phyloP scores from a whole-genome alignment of 2,797 vertebrate genomes.

The Sciurus carolinensis region DNA sequence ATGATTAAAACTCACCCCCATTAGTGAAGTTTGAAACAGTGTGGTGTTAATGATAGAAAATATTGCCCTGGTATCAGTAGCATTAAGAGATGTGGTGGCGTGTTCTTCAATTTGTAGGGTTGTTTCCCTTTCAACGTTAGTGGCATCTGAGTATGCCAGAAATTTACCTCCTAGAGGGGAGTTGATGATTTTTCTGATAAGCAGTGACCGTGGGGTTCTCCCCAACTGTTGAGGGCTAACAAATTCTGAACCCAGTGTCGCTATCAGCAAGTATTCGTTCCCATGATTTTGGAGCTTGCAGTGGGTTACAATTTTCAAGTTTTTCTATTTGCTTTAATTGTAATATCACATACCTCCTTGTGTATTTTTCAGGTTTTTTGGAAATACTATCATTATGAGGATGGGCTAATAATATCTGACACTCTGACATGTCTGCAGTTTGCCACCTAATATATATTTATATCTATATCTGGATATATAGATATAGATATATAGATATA shows the following conservation, averaged over 20 bases:
- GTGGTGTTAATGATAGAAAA: background rate
- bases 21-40: background rate
- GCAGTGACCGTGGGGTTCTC: background rate
- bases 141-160: background rate
- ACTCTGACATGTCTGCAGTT: background rate
- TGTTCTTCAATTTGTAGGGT: background rate
- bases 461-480: too few relatives aligned
- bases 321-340: slow-evolving; percentile 19
- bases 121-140: background rate
- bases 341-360: background rate
- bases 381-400: background rate
- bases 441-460: background rate
- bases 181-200: background rate
- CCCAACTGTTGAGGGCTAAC: background rate
- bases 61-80: background rate
- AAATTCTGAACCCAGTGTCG: background rate
- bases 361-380: background rate
- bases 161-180: background rate
- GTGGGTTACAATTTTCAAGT: background rate
- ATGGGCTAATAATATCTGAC: background rate
- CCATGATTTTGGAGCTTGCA: background rate
- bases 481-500: background rate
- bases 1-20: background rate
- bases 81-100: background rate
- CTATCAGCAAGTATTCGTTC: background rate